phyloP scores from a whole-genome alignment of 2,797 vertebrate genomes.

The Xerus rutilus region DNA sequence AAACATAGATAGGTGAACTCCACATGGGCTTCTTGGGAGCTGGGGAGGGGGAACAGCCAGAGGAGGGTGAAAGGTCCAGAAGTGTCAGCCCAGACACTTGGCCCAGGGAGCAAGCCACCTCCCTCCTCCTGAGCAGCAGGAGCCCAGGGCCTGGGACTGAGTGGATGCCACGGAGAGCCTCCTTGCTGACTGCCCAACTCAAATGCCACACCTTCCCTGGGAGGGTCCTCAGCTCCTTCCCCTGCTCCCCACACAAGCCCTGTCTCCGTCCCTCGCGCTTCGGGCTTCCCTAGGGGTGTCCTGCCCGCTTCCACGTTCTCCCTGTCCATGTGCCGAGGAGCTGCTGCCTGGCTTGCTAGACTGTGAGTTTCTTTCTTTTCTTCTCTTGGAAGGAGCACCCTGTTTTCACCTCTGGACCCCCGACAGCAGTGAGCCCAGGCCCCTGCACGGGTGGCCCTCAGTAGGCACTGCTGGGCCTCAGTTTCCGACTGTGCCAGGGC shows the following conservation, averaged over 20 bases:
- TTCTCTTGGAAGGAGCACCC: not conserved
- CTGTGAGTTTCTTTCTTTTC: too few species aligned
- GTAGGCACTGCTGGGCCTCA: accelerated
- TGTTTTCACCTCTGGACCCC: not conserved
- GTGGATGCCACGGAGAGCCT: not conserved
- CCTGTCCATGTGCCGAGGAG: not conserved
- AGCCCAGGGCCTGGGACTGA: not conserved
- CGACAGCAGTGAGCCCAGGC: not conserved
- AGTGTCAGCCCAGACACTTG: too few species aligned
- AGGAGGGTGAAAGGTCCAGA: not conserved
- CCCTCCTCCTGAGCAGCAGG: not conserved
- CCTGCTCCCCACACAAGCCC: not conserved
- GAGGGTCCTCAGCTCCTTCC: not conserved
- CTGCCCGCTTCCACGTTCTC: not conserved
- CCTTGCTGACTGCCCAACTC: not conserved
- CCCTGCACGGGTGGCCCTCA: not conserved
- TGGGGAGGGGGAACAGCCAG: not conserved
- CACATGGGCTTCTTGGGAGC: not conserved
- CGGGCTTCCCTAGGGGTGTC: not conserved
- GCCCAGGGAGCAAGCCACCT: too few species aligned
- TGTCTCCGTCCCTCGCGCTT: not conserved
- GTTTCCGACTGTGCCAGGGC: not conserved
- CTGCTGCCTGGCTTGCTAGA: not conserved
- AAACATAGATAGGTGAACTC: not conserved
- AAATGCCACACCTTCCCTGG: too few species aligned